Evolutionary conservation across 35 echinoderm and acorn worm species (phyloP), one percentile per base, ranked within the genome.

Genomic region (Anneissia japonica): DNA sequence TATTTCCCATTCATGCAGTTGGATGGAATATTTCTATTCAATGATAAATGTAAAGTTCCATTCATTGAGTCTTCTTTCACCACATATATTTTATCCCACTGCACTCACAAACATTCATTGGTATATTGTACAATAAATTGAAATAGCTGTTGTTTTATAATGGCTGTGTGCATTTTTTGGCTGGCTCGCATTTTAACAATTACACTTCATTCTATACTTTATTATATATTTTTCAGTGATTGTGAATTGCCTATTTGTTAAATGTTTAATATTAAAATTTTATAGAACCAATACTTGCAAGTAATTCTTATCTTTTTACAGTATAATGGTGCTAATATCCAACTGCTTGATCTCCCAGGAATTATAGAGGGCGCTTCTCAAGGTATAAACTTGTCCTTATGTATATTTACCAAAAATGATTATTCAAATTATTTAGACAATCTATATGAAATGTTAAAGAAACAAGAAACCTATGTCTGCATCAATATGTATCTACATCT

Each of bases 331-430:
- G 94, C 94, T 30, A 97, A 97, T 73, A 97, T 97, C 30, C 94
- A 97, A 83, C 86, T 97, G 0, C 88, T 97, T 78, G 94, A 97
- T 86, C 86, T 97, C 30, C 94, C 94, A 46, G 94, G 94, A 85
- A 97, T 97, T 80, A 97, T 97, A 74, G 94, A 97, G 81, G 94
- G 94, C 21, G 94, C 94, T 88, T 82, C 94, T n/a, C 94, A 97
- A 90, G 94, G 94, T 97, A 81, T 86, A 74, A 56, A 5, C n/a
- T n/a, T n/a, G n/a, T n/a, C n/a, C n/a, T n/a, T n/a, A n/a, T n/a
- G n/a, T n/a, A n/a, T n/a, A n/a, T n/a, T n/a, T n/a, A n/a, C n/a
- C n/a, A n/a, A n/a, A n/a, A n/a, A n/a, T n/a, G n/a, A n/a, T n/a
- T n/a, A n/a, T n/a, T n/a, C n/a, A n/a, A n/a, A n/a, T n/a, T n/a